Percentiles rank a stretch among this genome's conserved stretches.
phyloP scores from a whole-genome alignment of 2,888 invertebrate genomes.

The Brachypalpus laphriformis region DNA sequence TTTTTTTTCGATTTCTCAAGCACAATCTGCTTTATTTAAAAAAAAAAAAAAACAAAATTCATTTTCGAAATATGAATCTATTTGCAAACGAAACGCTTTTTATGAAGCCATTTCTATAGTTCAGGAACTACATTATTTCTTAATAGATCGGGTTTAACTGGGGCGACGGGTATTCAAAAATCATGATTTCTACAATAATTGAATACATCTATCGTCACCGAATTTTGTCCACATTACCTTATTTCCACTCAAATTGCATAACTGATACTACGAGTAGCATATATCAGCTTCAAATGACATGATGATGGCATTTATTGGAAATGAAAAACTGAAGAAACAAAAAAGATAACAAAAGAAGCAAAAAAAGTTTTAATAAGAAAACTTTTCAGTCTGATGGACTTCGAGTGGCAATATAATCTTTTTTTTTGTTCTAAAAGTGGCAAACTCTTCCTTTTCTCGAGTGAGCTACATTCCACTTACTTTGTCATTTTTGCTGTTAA shows the following conservation, averaged over 20 bases:
- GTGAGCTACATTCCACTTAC: constrained; percentile 31
- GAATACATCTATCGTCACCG: too few species aligned
- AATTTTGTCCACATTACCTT: too few species aligned
- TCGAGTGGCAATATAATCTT: constrained; percentile 57
- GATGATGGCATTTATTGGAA: constrained; percentile 66
- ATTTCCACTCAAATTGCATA: neutral
- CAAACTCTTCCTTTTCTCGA: constrained; percentile 30
- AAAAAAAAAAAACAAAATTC: too few species aligned
- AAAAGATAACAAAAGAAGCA: constrained; percentile 55
- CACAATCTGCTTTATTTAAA: too few species aligned
- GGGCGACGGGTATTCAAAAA: too few species aligned
- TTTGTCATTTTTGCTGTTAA: constrained; percentile 34
- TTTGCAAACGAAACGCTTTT: too few species aligned
- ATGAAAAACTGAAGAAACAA: constrained; percentile 41
- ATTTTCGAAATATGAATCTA: too few species aligned
- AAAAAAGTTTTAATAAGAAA: constrained; percentile 68
- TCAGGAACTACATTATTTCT: too few species aligned
- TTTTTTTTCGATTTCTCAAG: too few species aligned
- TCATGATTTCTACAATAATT: too few species aligned
- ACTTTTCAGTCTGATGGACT: constrained; percentile 67
- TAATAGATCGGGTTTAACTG: too few species aligned
- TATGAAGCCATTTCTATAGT: too few species aligned
- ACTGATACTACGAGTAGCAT: constrained; percentile 7
- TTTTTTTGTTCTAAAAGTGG: constrained; percentile 2
- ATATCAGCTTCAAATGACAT: constrained; percentile 50